phyloP scores from a whole-genome alignment of 2,888 invertebrate species.

The Scaptomyza flava region DNA sequence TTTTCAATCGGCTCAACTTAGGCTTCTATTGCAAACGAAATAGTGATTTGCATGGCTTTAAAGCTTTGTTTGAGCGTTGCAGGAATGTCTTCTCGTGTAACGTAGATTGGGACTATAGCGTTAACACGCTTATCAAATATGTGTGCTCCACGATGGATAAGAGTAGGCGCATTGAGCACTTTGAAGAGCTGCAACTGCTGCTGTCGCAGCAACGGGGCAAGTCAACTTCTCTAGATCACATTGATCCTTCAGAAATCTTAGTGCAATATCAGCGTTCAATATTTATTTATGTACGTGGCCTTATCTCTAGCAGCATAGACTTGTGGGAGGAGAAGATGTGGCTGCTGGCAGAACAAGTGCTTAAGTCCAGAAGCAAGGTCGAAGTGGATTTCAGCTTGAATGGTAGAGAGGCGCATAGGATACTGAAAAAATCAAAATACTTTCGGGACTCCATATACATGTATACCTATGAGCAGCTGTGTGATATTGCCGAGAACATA shows the following conservation, averaged over 20 bases:
- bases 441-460: conserved; percentile 69
- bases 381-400: neutral
- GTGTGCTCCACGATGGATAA: conserved; percentile 27
- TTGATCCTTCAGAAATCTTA: conserved; percentile 28
- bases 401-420: neutral
- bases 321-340: conserved; percentile 62
- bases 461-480: conserved; percentile 65
- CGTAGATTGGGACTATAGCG: conserved; percentile 57
- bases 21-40: conserved; percentile 45
- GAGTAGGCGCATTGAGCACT: conserved; percentile 17
- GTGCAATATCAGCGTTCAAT: conserved; percentile 43
- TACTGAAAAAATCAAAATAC: conserved; percentile 39
- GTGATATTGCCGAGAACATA: conserved; percentile 71
- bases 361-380: conserved; percentile 10
- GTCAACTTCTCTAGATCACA: neutral
- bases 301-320: conserved; percentile 61
- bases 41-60: conserved; percentile 33
- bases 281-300: conserved; percentile 69
- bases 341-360: conserved; percentile 38
- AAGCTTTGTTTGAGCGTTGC: conserved; percentile 31
- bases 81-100: neutral
- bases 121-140: conserved; percentile 37
- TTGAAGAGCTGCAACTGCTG: conserved; percentile 33
- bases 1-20: conserved; percentile 51
- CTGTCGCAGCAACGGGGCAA: conserved; percentile 25